These are phyloP conservation scores for Stomatorhinus ivindoensis DNA, from an alignment of 2,113 vertebrate genomes.

Conservation along the genomic window DNA sequence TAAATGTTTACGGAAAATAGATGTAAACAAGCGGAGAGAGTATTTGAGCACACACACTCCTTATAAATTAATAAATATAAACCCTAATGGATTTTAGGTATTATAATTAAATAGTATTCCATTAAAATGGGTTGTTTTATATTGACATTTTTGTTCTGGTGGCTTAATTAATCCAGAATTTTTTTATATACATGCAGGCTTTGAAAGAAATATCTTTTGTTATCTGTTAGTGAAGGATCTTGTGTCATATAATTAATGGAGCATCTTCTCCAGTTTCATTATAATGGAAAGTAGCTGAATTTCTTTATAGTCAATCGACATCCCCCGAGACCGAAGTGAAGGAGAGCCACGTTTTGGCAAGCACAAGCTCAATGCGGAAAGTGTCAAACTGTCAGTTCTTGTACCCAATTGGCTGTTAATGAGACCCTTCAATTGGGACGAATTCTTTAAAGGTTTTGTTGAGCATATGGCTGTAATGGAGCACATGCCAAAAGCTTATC, in stretches of 20 bases:
- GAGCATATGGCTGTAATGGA: neutral
- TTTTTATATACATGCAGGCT: neutral
- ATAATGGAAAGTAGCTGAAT: constrained; percentile 16
- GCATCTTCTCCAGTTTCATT: constrained; percentile 7
- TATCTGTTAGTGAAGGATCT: neutral
- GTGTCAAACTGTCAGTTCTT: constrained; percentile 1
- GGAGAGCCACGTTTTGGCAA: neutral
- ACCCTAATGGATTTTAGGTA: neutral
- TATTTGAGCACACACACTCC: neutral
- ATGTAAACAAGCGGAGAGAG: neutral
- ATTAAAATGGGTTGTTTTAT: neutral
- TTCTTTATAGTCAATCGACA: neutral
- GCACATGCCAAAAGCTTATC: neutral
- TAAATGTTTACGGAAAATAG: neutral
- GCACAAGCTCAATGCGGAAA: neutral
- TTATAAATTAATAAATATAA: neutral
- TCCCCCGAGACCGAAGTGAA: neutral
- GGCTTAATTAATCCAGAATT: neutral
- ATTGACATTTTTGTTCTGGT: neutral
- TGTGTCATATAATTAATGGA: neutral
- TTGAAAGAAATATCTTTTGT: neutral
- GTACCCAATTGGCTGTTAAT: neutral
- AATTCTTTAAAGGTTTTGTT: neutral
- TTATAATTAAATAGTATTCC: neutral
- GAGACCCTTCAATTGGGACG: neutral